Percentiles rank a stretch among this genome's conserved stretches.
phyloP scores from a whole-genome alignment of 2,797 vertebrate species.

The Aplochiton taeniatus region DNA sequence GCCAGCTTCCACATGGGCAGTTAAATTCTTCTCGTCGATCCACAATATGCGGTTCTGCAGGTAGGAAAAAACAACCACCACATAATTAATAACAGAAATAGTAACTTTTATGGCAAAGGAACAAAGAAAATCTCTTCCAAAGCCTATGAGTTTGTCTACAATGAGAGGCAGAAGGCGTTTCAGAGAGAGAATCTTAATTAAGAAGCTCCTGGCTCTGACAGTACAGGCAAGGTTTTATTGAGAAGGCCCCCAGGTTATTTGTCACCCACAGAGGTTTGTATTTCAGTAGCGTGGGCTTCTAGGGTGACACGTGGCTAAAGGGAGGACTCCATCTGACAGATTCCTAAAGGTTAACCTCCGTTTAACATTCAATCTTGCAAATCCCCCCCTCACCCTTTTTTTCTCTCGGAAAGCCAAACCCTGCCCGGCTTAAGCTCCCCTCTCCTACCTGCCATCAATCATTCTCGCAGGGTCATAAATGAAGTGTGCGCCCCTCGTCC shows the following conservation, averaged over 20 bases:
- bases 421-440: slow-evolving; percentile 62
- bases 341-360: slow-evolving; percentile 62
- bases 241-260: slow-evolving; percentile 4
- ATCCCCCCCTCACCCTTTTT: slow-evolving; percentile 51
- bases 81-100: no score
- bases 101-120: no score
- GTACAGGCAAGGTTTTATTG: not conserved
- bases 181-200: slow-evolving; percentile 22
- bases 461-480: slow-evolving; percentile 72
- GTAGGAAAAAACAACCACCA: slow-evolving; percentile 16
- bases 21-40: slow-evolving; percentile 98
- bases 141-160: not conserved
- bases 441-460: slow-evolving; percentile 73
- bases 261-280: slow-evolving; percentile 26
- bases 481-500: slow-evolving; percentile 58
- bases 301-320: slow-evolving; percentile 32
- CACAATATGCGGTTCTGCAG: slow-evolving; percentile 94
- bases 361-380: slow-evolving; percentile 68
- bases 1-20: slow-evolving; percentile 91
- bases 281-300: slow-evolving; percentile 28
- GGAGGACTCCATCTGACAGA: slow-evolving; percentile 34
- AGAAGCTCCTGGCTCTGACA: slow-evolving; percentile 24
- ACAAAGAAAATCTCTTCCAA: not conserved
- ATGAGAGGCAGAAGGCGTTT: slow-evolving; percentile 9
- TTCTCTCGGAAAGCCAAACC: slow-evolving; percentile 35